These are phyloP conservation scores for Caenorhabditis latens DNA, from an alignment of 1,140 invertebrate genomes.

Conservation along the genomic window DNA sequence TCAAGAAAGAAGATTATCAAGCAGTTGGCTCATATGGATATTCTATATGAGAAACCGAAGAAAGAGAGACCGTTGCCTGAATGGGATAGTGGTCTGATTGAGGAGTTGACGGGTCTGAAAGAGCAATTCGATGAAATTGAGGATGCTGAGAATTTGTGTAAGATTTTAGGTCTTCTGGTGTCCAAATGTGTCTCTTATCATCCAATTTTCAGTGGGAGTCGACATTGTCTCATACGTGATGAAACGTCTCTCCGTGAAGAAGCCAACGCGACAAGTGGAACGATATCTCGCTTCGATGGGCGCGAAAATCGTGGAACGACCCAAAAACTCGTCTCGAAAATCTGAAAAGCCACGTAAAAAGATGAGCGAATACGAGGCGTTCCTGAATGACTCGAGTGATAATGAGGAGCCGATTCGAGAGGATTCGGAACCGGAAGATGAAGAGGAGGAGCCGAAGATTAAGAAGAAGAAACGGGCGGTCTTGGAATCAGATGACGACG, in stretches of 20 bases:
- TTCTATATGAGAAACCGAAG: conserved; percentile 50
- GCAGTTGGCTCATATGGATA: conserved; percentile 48
- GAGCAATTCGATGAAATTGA: conserved; percentile 51
- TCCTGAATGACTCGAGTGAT: not conserved
- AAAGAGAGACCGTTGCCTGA: conserved; percentile 45
- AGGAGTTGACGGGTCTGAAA: conserved; percentile 34
- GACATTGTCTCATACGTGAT: conserved; percentile 33
- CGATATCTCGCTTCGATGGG: conserved; percentile 27
- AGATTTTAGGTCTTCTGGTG: not conserved
- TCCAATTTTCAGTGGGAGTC: conserved; percentile 1
- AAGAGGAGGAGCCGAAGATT: not conserved
- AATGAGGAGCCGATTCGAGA: not conserved
- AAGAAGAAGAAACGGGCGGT: not conserved
- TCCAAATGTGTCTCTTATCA: not conserved
- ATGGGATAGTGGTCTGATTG: conserved; percentile 33
- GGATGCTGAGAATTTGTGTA: conserved; percentile 42
- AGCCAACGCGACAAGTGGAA: conserved; percentile 45
- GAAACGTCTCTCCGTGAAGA: conserved; percentile 63
- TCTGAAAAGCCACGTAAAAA: not conserved
- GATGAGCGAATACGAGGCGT: not conserved
- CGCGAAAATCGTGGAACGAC: not conserved
- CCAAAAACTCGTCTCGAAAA: too few relatives aligned
- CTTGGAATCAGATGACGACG: not conserved
- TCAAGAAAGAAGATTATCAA: conserved; percentile 59
- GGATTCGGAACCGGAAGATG: not conserved